Evolutionary conservation across 2,113 vertebrate genomes (phyloP), one percentile per base, ranked within the genome.

Genomic region (Erpornis zantholeuca): DNA sequence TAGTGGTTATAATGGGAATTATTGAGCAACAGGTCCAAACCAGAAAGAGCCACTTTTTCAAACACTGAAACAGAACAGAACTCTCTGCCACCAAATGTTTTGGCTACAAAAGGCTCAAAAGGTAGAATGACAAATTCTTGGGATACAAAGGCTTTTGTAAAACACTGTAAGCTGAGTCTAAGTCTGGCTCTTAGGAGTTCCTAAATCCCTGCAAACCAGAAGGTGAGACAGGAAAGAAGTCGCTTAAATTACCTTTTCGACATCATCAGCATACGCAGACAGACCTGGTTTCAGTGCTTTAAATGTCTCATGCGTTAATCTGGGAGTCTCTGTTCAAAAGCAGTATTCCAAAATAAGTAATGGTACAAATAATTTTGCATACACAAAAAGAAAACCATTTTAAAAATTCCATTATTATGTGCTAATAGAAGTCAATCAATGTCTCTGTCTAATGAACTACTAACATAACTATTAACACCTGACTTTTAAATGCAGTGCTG

Each of bases 201-300:
- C 42, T 72, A 92, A 60, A 90, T 33, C 15, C 27, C 56, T 66
- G 38, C 0, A 1, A 78, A 59, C 7, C 38, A 36, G 50, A 54
- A 88, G 8, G 59, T 3, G 29, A 89, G 56, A 54, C 2, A 4
- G 29, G 29, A 71, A 47, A 84, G 28, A 71, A 90, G 25, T 61
- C 57, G 70, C 54, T 72, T 57, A 31, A 90, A 47, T 94, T 98
- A 99, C 99, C 98, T 99, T 98, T 56, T 99, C 97, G 0, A 99
- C 98, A 8, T 99, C 98, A 63, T 99, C 99, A 7, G 98, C 99
- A 28, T 99, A 99, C 1, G 99, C 98, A 27, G 99, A 99, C 12
- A 99, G 98, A 35, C 99, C 99, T 9, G 99, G 99, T 92, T 99
- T 98, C 96, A 99, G 98, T 45, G 99, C 99, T 96, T 93, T 98